Base-by-base conservation (phyloP, 64 coral and sea anemone genomes). In the Dendronephthya gigantea region DNA sequence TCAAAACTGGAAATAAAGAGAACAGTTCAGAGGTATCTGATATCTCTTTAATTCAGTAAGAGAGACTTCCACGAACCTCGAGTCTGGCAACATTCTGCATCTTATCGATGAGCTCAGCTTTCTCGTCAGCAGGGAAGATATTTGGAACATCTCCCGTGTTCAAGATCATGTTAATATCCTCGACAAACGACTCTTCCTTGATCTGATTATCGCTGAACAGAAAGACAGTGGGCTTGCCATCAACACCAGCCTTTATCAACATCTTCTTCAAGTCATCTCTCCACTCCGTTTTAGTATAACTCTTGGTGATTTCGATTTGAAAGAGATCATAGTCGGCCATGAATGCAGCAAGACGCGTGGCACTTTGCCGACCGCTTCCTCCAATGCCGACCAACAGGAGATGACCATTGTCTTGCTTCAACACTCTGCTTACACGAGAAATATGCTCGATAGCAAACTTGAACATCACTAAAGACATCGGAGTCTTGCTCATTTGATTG, bases 401-500 rank as follows among this genome's bases (percentile, higher is more conserved):
- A 88, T 98, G 95, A 17, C 95, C 95, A 84, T 98, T 98, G 56
- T 98, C 95, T 37, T 98, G 95, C 69, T 98, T 98, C 12, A 98
- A 68, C 41, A 98, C 95, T 39, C 95, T 89, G 55, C 92, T 91
- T 6, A 98, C 95, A 30, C 95, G 82, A 56, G 95, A 98, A 75
- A 98, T 98, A 51, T 98, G 95, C 40, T 98, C 95, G 49, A 98
- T 98, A 81, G 95, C 95, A 90, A 98, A 98, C 68, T 98, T 98
- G 82, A 98, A 98, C 95, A 98, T 98, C 9, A 98, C 95, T 48
- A 98, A 89, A 9, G 95, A 98, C 95, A 98, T 98, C 0, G 95
- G 95, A 33, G 95, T 98, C 84, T 98, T 98, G 40, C 95, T 98
- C 95, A 98, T 91, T 47, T 98, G 95, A 40, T 98, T 98, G 50